Percentiles rank a stretch among this genome's conserved stretches.
Evolutionary conservation across 2,888 invertebrate species (phyloP).

Genomic region (Trachelus tabidus): DNA sequence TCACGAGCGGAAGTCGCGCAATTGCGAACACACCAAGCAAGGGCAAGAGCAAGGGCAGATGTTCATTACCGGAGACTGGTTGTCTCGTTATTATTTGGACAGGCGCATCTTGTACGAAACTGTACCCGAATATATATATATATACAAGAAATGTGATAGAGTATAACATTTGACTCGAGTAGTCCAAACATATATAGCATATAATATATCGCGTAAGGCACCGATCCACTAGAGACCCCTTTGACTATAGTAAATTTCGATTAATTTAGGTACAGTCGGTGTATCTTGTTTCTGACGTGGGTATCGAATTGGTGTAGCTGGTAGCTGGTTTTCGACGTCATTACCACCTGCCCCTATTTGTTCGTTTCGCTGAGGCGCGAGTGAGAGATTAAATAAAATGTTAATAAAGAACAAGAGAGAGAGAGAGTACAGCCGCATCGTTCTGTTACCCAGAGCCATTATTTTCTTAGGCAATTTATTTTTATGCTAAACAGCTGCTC

Average conservation of each 20-base stretch:
- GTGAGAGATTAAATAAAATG: conserved; percentile 6
- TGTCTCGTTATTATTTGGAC: conserved; percentile 8
- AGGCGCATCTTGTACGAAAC: neutral
- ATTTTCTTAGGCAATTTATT: conserved; percentile 50
- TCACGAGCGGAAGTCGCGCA: conserved; percentile 9
- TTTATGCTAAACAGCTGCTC: conserved; percentile 52
- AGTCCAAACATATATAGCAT: too few species aligned
- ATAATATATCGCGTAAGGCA: too few species aligned
- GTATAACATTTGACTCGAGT: too few species aligned
- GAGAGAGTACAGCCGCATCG: neutral
- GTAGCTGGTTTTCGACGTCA: conserved; percentile 26
- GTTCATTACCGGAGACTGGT: conserved; percentile 14
- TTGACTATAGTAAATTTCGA: too few species aligned
- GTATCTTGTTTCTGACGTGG: too few species aligned
- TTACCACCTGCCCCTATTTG: conserved; percentile 46
- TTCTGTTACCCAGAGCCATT: conserved; percentile 32
- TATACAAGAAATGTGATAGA: too few species aligned
- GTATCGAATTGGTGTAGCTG: neutral
- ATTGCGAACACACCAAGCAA: conserved; percentile 4
- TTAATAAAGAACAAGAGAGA: conserved; percentile 8
- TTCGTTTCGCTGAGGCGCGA: neutral
- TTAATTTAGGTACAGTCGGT: too few species aligned
- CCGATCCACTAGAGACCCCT: too few species aligned
- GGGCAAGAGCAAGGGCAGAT: conserved; percentile 20
- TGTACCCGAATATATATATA: too few species aligned